Conservation (phyloP, 2,113 vertebrate genomes). For the Lepisosteus osseus region DNA sequence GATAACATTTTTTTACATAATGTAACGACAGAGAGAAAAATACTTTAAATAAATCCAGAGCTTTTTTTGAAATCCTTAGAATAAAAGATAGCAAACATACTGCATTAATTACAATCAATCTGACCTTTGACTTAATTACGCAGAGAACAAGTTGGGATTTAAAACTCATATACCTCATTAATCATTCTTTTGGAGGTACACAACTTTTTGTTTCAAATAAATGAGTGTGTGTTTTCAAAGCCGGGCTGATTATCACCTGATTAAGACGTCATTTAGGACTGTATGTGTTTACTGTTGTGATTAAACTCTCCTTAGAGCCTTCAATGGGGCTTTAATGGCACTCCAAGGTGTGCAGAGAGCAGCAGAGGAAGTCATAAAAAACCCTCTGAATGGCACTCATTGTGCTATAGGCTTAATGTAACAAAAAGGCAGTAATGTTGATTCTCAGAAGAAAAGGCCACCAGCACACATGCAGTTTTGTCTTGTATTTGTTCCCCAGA, state of each 20-base stretch:
- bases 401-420: constrained; percentile 10
- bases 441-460: constrained; percentile 13
- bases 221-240: constrained; percentile 15
- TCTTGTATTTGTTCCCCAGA: background rate
- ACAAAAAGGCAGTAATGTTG: constrained; percentile 10
- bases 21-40: no score
- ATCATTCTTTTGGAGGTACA: constrained; percentile 18
- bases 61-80: background rate
- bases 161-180: constrained; percentile 16
- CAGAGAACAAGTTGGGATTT: background rate
- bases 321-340: constrained; percentile 18
- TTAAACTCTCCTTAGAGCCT: constrained; percentile 16
- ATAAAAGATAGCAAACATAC: background rate
- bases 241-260: constrained; percentile 27
- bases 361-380: constrained; percentile 16
- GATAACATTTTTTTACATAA: no score
- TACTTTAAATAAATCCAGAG: background rate
- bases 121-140: background rate
- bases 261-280: constrained; percentile 3
- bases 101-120: background rate
- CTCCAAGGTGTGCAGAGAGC: constrained; percentile 26
- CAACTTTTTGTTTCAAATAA: background rate
- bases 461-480: background rate
- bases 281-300: background rate
- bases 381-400: constrained; percentile 11